A percentile compares a stretch with the other conserved stretches of the same genome.
Conservation (phyloP, 2,888 invertebrate genomes). For the Esperia sulphurella region DNA sequence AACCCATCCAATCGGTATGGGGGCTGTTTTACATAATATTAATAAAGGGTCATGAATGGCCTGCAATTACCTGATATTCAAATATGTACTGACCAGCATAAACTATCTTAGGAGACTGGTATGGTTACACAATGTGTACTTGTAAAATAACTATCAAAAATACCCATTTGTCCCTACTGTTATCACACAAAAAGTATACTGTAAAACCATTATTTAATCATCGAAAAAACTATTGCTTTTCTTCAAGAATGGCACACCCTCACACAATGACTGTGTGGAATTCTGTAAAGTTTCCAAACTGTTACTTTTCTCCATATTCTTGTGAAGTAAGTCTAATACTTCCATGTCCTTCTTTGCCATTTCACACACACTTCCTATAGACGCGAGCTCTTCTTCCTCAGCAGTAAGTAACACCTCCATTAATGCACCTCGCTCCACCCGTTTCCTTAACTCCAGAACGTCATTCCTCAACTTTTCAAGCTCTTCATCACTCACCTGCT, state of each 20-base stretch:
- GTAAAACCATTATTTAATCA: slow-evolving; percentile 6
- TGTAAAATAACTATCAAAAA: too few relatives aligned
- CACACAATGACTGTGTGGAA: slow-evolving; percentile 53
- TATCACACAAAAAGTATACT: too few relatives aligned
- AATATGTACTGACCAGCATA: too few relatives aligned
- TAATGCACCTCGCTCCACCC: slow-evolving; percentile 58
- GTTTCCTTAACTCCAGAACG: slow-evolving; percentile 44
- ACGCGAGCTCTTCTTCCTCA: slow-evolving; percentile 57
- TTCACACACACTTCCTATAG: slow-evolving; percentile 58
- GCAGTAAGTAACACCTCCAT: slow-evolving; percentile 60
- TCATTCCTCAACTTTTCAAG: slow-evolving; percentile 55
- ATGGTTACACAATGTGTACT: too few relatives aligned
- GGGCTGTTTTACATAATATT: too few relatives aligned
- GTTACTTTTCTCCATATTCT: slow-evolving; percentile 36
- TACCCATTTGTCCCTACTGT: too few relatives aligned
- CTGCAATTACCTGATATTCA: too few relatives aligned
- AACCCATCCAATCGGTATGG: too few relatives aligned
- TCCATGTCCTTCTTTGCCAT: slow-evolving; percentile 64
- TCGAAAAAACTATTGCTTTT: slow-evolving; percentile 29
- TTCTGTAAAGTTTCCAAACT: slow-evolving; percentile 38
- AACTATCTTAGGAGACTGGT: too few relatives aligned
- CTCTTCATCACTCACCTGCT: slow-evolving; percentile 53
- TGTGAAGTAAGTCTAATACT: slow-evolving; percentile 48
- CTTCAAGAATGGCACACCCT: slow-evolving; percentile 45
- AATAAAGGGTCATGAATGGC: too few relatives aligned